Percentiles rank a stretch among this genome's conserved stretches.
phyloP scores from a whole-genome alignment of 2,113 vertebrate genomes.

The Lamprotornis superbus region DNA sequence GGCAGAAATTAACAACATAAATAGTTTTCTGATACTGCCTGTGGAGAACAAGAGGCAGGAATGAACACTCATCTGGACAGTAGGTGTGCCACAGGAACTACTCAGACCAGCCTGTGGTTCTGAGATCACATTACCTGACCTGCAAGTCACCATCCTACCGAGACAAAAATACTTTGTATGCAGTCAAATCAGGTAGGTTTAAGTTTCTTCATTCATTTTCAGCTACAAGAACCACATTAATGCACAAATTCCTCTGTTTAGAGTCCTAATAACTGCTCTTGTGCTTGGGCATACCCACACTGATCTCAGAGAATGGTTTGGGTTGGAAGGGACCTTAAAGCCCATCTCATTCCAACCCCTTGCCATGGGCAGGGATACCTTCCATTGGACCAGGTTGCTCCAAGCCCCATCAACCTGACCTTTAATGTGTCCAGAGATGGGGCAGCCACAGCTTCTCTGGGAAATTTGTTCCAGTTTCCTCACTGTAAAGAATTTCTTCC shows the following conservation, averaged over 20 bases:
- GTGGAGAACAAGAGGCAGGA: not conserved
- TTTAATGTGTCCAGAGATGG: not conserved
- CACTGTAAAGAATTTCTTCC: not conserved
- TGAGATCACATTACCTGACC: fast-evolving
- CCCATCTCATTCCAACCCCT: not conserved
- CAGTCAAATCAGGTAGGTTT: not conserved
- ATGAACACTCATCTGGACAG: not conserved
- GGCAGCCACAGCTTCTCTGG: not conserved
- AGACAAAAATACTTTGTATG: fast-evolving
- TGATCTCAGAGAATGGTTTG: not conserved
- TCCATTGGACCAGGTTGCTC: not conserved
- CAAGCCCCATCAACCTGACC: not conserved
- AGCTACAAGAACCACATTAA: not conserved
- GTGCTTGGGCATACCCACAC: not conserved
- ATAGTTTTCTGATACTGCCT: not conserved
- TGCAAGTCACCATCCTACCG: fast-evolving
- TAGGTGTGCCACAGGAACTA: not conserved
- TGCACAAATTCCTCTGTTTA: not conserved
- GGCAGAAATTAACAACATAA: not conserved
- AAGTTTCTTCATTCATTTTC: not conserved
- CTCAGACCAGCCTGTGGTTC: not conserved
- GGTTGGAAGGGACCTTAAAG: not conserved
- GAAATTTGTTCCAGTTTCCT: not conserved
- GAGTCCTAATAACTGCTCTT: not conserved
- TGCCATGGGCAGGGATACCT: not conserved